Evolutionary conservation across 1,140 invertebrate species (phyloP), one percentile per base, ranked within the genome.

Genomic region (Drosophila repletoides): DNA sequence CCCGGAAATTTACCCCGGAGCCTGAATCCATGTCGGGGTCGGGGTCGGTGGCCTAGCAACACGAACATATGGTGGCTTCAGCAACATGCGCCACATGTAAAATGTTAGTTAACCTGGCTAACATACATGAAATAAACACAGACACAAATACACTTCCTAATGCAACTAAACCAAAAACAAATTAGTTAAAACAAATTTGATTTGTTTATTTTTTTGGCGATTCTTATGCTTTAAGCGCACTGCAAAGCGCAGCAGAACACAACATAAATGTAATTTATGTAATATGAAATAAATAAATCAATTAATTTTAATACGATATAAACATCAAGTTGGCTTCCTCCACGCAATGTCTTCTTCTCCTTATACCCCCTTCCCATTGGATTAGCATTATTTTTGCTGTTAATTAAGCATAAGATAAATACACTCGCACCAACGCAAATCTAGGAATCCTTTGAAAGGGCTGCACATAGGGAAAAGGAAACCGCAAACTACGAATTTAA

Each of bases 41-140:
- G 6, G 14, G 5, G 6, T 14, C n/a, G n/a, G n/a, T n/a, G n/a
- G 98, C 15, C 98, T 93, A 99, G 99, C 91, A 98, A 99, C 90
- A 96, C 96, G 96, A 96, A 2, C 94, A n/a, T n/a, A 94, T 51
- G 96, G 96, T 55, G 94, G 96, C 51, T 97, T 99, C 89, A 98
- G 98, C 74, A 99, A 99, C n/a, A 97, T 96, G n/a, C 93, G 96
- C 84, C 96, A 97, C 88, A 97, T 97, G 96, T 97, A 94, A 94
- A 92, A 3, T 36, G 55, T 10, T 24, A 45, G 41, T 49, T 33
- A 53, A 31, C 36, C n/a, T n/a, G 14, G 4, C 17, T 12, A 31
- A 38, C 49, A 48, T 26, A 21, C 36, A 49, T 15, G 46, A n/a
- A n/a, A n/a, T 10, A 24, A 22, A 15, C 21, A 48, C 45, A 46